phyloP scores from a whole-genome alignment of 2,113 vertebrate genomes.

The Nicator chloris region DNA sequence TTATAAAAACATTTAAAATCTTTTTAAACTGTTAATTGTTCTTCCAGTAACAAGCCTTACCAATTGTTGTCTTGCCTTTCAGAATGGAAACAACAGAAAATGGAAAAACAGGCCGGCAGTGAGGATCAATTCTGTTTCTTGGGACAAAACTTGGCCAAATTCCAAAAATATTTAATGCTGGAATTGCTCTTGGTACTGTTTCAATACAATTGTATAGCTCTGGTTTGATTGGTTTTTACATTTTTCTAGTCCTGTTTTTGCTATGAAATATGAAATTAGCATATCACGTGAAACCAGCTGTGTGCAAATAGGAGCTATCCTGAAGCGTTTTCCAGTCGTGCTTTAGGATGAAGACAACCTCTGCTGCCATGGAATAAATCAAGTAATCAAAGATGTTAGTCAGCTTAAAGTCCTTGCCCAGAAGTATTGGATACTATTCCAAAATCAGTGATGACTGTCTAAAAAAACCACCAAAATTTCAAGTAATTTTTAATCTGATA shows the following conservation, averaged over 20 bases:
- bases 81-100: conserved; percentile 94
- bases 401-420: conserved; percentile 37
- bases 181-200: conserved; percentile 66
- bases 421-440: conserved; percentile 35
- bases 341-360: conserved; percentile 54
- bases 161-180: conserved; percentile 47
- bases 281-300: conserved; percentile 31
- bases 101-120: conserved; percentile 91
- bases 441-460: conserved; percentile 11
- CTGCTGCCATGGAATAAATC: background rate
- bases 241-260: conserved; percentile 73
- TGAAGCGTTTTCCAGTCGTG: background rate
- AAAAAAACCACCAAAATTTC: background rate
- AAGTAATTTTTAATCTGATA: background rate
- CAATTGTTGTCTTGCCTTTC: conserved; percentile 14
- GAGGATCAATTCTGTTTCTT: background rate
- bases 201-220: conserved; percentile 65
- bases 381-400: conserved; percentile 16
- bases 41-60: background rate
- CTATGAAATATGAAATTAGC: conserved; percentile 56
- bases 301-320: conserved; percentile 49
- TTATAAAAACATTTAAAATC: background rate
- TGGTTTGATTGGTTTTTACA: conserved; percentile 66
- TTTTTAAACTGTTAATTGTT: background rate
- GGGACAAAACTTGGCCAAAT: conserved; percentile 4